Conservation (phyloP, 2,797 vertebrate genomes). For the Pitangus sulphuratus region DNA sequence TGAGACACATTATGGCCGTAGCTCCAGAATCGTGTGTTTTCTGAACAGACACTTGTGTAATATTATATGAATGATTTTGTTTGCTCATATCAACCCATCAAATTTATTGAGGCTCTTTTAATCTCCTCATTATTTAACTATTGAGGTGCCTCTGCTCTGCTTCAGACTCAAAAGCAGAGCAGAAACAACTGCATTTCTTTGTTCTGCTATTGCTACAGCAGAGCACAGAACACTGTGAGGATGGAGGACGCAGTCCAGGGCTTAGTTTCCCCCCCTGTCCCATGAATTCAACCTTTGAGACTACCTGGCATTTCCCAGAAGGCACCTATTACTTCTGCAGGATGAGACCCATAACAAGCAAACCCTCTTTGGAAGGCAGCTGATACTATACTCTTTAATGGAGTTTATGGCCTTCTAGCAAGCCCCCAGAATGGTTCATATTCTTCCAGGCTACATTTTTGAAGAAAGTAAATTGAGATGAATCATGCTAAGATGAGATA, state of each 20-base stretch:
- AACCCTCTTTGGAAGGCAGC: constrained; percentile 20
- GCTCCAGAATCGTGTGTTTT: constrained; percentile 8
- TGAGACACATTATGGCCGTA: background rate
- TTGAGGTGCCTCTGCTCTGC: background rate
- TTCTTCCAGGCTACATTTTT: constrained; percentile 68
- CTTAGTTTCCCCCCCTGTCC: background rate
- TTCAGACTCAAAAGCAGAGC: background rate
- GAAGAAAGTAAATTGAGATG: constrained; percentile 78
- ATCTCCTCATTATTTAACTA: constrained; percentile 1
- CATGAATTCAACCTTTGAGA: background rate
- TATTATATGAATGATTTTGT: constrained; percentile 23
- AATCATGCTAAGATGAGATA: constrained; percentile 70
- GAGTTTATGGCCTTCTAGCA: constrained; percentile 57
- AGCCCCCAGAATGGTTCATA: constrained; percentile 41
- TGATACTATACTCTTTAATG: constrained; percentile 17
- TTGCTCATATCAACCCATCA: constrained; percentile 21
- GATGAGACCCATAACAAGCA: constrained; percentile 8
- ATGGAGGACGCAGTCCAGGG: background rate
- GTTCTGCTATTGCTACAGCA: background rate
- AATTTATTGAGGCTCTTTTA: constrained; percentile 47
- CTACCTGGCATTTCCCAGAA: background rate
- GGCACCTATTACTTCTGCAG: background rate
- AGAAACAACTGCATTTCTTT: background rate
- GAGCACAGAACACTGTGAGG: background rate
- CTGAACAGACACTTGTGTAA: constrained; percentile 35